phyloP scores from a whole-genome alignment of 2,113 vertebrate genomes.

The Chaetops frenatus region DNA sequence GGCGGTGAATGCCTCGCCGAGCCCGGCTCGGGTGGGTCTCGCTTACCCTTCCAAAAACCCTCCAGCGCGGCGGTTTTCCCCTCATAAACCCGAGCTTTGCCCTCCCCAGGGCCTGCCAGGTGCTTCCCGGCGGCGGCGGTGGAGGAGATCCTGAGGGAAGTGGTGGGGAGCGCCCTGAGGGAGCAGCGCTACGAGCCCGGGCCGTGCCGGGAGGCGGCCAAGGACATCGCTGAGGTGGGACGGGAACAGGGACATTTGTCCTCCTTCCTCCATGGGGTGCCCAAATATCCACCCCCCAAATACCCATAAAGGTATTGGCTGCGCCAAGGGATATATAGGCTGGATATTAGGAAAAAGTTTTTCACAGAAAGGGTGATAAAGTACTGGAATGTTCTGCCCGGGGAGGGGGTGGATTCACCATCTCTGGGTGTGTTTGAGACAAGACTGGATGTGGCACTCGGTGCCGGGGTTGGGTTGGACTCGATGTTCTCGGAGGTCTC shows the following conservation, averaged over 20 bases:
- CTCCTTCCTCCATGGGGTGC: rapidly evolving
- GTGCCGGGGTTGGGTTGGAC: too few species aligned
- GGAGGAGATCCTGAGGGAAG: slow-evolving; percentile 82
- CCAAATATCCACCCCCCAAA: too few species aligned
- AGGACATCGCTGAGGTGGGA: slow-evolving; percentile 79
- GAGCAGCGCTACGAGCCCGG: slow-evolving; percentile 82
- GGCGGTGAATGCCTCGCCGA: rapidly evolving
- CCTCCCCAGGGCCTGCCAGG: slow-evolving; percentile 67
- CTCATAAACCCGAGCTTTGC: background rate
- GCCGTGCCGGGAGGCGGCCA: slow-evolving; percentile 80
- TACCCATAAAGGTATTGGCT: too few species aligned
- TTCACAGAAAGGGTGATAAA: too few species aligned
- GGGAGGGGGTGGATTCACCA: too few species aligned
- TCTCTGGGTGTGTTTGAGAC: too few species aligned
- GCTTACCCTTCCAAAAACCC: rapidly evolving
- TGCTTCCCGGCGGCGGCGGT: slow-evolving; percentile 75
- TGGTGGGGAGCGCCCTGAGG: slow-evolving; percentile 75
- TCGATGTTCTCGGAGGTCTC: too few species aligned
- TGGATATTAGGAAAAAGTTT: too few species aligned
- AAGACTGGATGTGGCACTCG: too few species aligned
- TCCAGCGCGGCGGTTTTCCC: background rate
- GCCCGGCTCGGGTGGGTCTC: background rate
- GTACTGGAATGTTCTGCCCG: too few species aligned
- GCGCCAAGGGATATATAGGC: too few species aligned
- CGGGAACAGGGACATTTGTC: background rate